Conservation (phyloP, 2,113 vertebrate species). For the Caranx ignobilis region DNA sequence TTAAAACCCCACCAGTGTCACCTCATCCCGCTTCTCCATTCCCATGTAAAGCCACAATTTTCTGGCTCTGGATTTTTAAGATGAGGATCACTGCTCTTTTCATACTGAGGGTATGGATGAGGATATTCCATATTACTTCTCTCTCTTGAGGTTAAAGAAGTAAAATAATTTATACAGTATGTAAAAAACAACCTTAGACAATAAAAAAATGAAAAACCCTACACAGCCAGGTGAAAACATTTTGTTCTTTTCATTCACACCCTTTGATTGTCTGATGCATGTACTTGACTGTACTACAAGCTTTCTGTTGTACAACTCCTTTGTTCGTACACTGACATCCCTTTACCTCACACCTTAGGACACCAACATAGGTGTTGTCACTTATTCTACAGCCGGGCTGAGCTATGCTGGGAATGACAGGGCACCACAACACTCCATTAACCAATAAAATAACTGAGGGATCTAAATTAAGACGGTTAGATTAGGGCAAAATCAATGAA, state of each 20-base stretch:
- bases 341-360: background rate
- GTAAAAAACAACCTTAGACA: background rate
- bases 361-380: background rate
- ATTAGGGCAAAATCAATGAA: background rate
- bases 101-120: background rate
- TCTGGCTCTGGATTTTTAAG: background rate
- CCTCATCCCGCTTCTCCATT: background rate
- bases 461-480: background rate
- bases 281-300: background rate
- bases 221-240: too few species aligned
- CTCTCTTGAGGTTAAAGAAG: background rate
- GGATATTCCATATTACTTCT: background rate
- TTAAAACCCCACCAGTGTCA: background rate
- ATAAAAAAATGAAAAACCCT: background rate
- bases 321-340: background rate
- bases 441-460: background rate
- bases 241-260: background rate
- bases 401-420: background rate
- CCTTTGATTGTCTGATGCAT: background rate
- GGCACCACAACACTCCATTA: slow-evolving; percentile 4
- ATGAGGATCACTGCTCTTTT: background rate
- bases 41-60: background rate
- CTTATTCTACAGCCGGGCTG: background rate
- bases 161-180: background rate
- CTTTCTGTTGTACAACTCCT: background rate